Evolutionary conservation across 2,113 vertebrate genomes (phyloP).

Genomic region (Ornithorhynchus anatinus): DNA sequence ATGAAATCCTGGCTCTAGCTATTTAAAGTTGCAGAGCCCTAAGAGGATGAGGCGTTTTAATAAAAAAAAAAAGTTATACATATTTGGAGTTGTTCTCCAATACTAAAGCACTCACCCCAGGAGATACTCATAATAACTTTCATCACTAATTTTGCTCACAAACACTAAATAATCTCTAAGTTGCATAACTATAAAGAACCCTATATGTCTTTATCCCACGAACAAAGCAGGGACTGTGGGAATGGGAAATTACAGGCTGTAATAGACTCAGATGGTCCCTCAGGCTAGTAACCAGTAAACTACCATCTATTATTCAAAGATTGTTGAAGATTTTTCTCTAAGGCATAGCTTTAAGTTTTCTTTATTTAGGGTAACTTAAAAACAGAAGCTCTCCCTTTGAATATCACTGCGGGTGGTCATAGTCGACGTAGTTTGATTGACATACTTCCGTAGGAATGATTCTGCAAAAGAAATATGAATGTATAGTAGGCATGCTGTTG

Average conservation of each 20-base stretch:
- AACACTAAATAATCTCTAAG: not conserved
- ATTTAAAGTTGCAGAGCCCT: constrained; percentile 41
- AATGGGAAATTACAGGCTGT: accelerated
- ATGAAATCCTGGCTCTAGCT: constrained; percentile 6
- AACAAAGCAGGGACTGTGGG: not conserved
- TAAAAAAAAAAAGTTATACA: not conserved
- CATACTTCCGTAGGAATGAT: constrained; percentile 17
- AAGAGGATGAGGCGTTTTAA: constrained; percentile 29
- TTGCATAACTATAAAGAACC: not conserved
- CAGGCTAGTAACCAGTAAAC: not conserved
- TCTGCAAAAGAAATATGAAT: constrained; percentile 13
- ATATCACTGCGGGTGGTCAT: constrained; percentile 3
- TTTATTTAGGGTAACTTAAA: not conserved
- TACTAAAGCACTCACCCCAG: constrained; percentile 12
- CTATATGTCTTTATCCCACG: not conserved
- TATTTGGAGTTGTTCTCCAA: not conserved
- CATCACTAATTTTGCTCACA: not conserved
- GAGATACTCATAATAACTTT: not conserved
- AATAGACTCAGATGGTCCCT: too few relatives aligned
- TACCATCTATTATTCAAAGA: not conserved
- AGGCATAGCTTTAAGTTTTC: not conserved
- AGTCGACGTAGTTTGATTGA: not conserved
- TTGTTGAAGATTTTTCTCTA: constrained; percentile 3
- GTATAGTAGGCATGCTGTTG: constrained; percentile 14
- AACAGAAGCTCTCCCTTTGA: constrained; percentile 33